A percentile compares a stretch with the other conserved stretches of the same genome.
phyloP scores from a whole-genome alignment of 2,888 invertebrate species.

The Cephalotes varians region DNA sequence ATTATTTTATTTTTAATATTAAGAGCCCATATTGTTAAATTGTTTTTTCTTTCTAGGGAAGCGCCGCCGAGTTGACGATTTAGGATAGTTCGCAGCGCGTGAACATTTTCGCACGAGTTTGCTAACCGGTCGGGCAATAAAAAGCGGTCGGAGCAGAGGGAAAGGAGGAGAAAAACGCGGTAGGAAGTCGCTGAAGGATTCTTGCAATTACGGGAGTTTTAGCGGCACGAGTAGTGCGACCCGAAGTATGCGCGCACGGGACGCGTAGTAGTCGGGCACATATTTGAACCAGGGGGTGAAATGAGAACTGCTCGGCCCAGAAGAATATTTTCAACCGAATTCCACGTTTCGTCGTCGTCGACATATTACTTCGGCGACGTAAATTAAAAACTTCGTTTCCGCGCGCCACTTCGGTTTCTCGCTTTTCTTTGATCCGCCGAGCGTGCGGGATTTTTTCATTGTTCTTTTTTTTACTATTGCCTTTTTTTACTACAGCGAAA shows the following conservation, averaged over 20 bases:
- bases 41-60: too few species aligned
- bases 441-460: not conserved
- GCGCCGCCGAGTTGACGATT: not conserved
- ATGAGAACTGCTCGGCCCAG: conserved; percentile 27
- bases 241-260: conserved; percentile 29
- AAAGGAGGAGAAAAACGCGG: conserved; percentile 23
- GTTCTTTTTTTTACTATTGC: not conserved
- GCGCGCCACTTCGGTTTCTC: conserved; percentile 22
- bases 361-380: conserved; percentile 27
- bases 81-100: not conserved
- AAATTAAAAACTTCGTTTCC: conserved; percentile 42
- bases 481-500: too few species aligned
- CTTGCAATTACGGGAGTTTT: conserved; percentile 61
- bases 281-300: conserved; percentile 44
- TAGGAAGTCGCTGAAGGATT: conserved; percentile 48
- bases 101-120: conserved; percentile 19
- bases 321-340: conserved; percentile 38
- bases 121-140: conserved; percentile 32
- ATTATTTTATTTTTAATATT: too few species aligned
- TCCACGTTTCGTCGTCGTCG: conserved; percentile 29
- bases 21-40: too few species aligned
- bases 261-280: conserved; percentile 27
- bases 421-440: conserved; percentile 38
- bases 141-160: not conserved
- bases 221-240: conserved; percentile 46